Evolutionary conservation across 2,888 invertebrate genomes (phyloP), one percentile per base, ranked within the genome.

Genomic region (Cephus runcator): DNA sequence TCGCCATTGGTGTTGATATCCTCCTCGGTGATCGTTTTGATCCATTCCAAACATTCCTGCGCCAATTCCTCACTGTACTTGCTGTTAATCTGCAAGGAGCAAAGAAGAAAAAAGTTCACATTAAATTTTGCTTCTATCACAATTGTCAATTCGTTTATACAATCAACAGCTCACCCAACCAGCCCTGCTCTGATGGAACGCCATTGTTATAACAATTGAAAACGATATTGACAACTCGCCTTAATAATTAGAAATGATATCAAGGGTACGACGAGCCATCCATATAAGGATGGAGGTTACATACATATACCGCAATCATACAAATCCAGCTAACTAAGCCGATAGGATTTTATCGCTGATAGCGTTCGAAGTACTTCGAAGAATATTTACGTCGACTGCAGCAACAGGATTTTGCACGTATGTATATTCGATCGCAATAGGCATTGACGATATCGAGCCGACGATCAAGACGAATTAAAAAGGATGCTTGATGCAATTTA

Each of bases 61-160:
- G 99, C 99, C 82, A 98, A 93, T 88, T 97, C 97, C 89, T 97
- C 96, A 92, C 97, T 99, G 94, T 99, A 99, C 93, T 99, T 99
- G 92, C 98, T 97, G 92, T 98, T 97, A 87, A 99, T 97, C 99
- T 99, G 93, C 23, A 94, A 94, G 86, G 87, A 88, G 87, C 84
- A 85, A 85, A 69, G 73, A 31, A 73, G 35, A 35, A 76, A 76
- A 6, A 34, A 11, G 69, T 12, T n/a, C 3, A 6, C 4, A 31
- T 69, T 69, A 69, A 69, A 11, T 31, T 12, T 40, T 40, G 0
- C 6, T 40, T 40, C 15, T 15, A 6, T 40, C 40, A 40, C 15
- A 15, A 15, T 40, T 40, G 15, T 15, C 4, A 15, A 6, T 0
- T 15, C 4, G 15, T 40, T 15, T 15, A 15, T 15, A 1, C 12